Base-by-base conservation (phyloP, 2,797 vertebrate genomes). In the Mus caroli region DNA sequence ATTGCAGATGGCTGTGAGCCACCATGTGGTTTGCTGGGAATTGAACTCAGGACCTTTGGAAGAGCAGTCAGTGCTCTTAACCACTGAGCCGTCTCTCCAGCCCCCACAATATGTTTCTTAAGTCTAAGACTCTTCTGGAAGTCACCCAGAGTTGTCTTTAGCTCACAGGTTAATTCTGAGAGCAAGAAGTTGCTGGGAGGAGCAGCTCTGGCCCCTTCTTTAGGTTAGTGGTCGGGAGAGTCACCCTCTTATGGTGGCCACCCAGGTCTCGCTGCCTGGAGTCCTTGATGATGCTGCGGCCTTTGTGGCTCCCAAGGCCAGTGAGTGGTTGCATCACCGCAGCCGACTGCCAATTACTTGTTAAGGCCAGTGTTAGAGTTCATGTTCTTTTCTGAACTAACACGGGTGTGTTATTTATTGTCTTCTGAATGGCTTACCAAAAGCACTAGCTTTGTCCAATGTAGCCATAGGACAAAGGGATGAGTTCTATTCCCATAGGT, bases 131-230 rank as follows among this genome's bases (percentile, higher is more conserved):
- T 92, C 56, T 85, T 46, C 28, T 80, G 56, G 15, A 90, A 54
- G 34, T 52, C 69, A 46, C 79, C 43, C 19, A 11, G 75, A 89
- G 46, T 94, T 92, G 19, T 94, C 50, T 86, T 91, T 95, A 71
- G 52, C 6, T 0, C 0, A 40, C 3, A 34, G 14, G 58, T 46
- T 56, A 43, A 15, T 96, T 95, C 83, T 92, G 89, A 92, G 62
- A 84, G n/a, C 52, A 92, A 54, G 62, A 69, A 77, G 40, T 37
- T 85, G 19, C 31, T 37, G 22, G 64, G 3, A n/a, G 34, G 54
- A 40, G 60, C 73, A 17, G 0, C n/a, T 80, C 19, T 50, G 50
- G 50, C 10, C 50, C 50, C 50, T 10, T 50, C 73, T 28, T 83
- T 6, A 54, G 50, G 46, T 2, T 22, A 14, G 52, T 73, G 14